Evolutionary conservation across 2,888 invertebrate genomes (phyloP).

Genomic region (Prosopocoilus inquinatus): DNA sequence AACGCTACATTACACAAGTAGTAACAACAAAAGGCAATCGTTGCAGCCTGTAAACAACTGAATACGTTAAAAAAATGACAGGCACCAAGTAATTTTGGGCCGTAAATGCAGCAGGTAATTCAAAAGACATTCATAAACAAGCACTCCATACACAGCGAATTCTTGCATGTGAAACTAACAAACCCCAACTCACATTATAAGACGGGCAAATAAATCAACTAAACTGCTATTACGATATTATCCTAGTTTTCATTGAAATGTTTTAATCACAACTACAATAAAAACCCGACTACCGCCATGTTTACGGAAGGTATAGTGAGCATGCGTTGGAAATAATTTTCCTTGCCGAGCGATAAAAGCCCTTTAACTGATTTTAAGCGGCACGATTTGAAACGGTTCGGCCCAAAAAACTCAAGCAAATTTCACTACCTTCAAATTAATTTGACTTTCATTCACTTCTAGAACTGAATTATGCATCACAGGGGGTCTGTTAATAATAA

Average conservation of each 20-base stretch:
- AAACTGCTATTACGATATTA: conserved; percentile 30
- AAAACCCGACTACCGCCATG: conserved; percentile 34
- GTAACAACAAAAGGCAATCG: conserved; percentile 13
- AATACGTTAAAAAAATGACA: conserved; percentile 1
- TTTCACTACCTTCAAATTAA: too few relatives aligned
- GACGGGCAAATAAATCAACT: conserved; percentile 28
- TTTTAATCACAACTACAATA: conserved; percentile 33
- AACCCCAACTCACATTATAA: conserved; percentile 29
- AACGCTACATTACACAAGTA: conserved; percentile 12
- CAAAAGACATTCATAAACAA: conserved; percentile 26
- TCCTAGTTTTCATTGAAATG: conserved; percentile 34
- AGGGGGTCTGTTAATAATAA: too few relatives aligned
- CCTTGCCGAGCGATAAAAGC: too few relatives aligned
- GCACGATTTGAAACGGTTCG: too few relatives aligned
- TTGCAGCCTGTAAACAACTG: conserved; percentile 20
- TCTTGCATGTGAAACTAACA: conserved; percentile 14
- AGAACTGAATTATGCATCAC: too few relatives aligned
- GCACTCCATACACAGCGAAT: conserved; percentile 19
- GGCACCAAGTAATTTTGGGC: too few relatives aligned
- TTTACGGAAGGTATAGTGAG: conserved; percentile 24
- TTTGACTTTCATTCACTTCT: too few relatives aligned
- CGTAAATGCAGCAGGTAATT: conserved; percentile 4
- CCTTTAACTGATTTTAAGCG: too few relatives aligned
- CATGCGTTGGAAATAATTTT: conserved; percentile 24
- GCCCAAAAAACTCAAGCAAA: too few relatives aligned